Percentiles rank a stretch among this genome's conserved stretches.
phyloP scores from a whole-genome alignment of 2,888 invertebrate species.

The Coleophora deauratella region DNA sequence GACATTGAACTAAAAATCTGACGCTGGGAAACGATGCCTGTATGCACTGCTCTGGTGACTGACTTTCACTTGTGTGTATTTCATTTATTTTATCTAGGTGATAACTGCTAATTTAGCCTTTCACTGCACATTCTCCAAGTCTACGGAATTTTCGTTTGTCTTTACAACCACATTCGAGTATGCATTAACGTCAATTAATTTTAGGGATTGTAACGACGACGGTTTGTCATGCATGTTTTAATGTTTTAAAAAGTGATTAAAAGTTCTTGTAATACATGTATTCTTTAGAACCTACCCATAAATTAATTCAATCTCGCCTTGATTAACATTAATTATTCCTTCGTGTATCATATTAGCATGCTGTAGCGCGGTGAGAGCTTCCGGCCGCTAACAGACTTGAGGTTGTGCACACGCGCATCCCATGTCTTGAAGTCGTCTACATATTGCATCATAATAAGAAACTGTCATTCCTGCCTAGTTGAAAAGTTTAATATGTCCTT shows the following conservation, averaged over 20 bases:
- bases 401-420: too few species aligned
- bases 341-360: slow-evolving; percentile 22
- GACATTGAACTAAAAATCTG: slow-evolving; percentile 1
- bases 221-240: too few species aligned
- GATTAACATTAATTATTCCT: not conserved
- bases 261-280: too few species aligned
- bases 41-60: slow-evolving; percentile 8
- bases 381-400: slow-evolving; percentile 14
- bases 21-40: slow-evolving; percentile 12
- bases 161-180: too few species aligned
- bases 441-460: too few species aligned
- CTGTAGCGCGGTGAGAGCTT: slow-evolving; percentile 20
- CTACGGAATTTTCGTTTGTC: not conserved
- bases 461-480: too few species aligned
- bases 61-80: slow-evolving; percentile 14
- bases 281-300: too few species aligned
- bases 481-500: too few species aligned
- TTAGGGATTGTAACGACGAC: too few species aligned
- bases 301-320: not conserved
- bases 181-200: too few species aligned
- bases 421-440: too few species aligned
- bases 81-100: not conserved
- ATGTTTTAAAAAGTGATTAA: too few species aligned
- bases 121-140: not conserved
- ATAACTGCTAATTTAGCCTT: slow-evolving; percentile 1